Conservation (phyloP, 2,797 vertebrate genomes). For the Martes flavigula region DNA sequence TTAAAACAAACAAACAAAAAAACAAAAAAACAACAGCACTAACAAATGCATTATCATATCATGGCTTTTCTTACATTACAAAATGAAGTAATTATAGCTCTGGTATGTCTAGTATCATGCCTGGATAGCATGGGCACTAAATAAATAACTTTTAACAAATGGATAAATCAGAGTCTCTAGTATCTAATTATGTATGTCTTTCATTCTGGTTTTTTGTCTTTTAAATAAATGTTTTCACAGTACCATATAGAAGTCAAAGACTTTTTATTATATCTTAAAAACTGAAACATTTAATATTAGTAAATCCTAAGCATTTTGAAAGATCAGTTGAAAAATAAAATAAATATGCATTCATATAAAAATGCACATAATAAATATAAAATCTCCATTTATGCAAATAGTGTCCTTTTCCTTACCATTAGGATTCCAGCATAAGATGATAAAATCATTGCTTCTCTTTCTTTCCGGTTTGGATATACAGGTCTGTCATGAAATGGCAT, state of each 20-base stretch:
- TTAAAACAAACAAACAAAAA: slow-evolving; percentile 60
- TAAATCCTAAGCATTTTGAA: slow-evolving; percentile 12
- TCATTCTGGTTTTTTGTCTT: not conserved
- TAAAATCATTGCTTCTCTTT: slow-evolving; percentile 93
- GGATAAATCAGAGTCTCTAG: not conserved
- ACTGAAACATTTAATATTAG: not conserved
- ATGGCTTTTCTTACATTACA: not conserved
- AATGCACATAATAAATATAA: not conserved
- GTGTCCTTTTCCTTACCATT: slow-evolving; percentile 85
- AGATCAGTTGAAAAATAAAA: not conserved
- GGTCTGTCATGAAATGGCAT: slow-evolving; percentile 33
- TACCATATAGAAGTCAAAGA: not conserved
- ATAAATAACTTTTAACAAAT: not conserved
- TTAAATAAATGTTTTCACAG: not conserved
- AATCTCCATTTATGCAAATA: not conserved
- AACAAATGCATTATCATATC: not conserved
- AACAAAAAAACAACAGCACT: not conserved
- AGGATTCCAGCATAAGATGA: slow-evolving; percentile 92
- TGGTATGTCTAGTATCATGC: not conserved
- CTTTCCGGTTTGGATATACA: slow-evolving; percentile 83
- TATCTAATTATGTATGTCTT: not conserved
- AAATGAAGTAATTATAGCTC: not conserved
- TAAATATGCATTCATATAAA: not conserved
- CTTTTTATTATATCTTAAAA: slow-evolving; percentile 11
- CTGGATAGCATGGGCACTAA: not conserved